Evolutionary conservation across 2,888 invertebrate genomes (phyloP), one percentile per base, ranked within the genome.

Genomic region (Tetropium fuscum): DNA sequence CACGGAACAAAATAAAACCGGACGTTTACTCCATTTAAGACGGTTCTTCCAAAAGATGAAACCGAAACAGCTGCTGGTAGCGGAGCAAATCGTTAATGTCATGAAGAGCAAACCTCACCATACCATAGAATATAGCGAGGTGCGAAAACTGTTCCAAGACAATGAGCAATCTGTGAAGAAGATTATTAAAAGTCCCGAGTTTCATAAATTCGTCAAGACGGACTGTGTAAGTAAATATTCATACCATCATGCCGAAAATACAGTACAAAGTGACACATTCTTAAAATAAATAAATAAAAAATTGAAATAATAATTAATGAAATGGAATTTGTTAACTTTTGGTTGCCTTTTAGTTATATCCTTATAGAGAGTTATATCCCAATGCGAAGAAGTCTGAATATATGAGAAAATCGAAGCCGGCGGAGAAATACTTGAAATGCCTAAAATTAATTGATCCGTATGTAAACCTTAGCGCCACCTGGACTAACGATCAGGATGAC

Each of bases 31-130:
- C n/a, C 88, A 88, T 68, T 75, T 91, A 47, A 83, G 86, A 1
- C 82, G 88, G 44, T 93, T 91, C 77, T 88, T 84, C 73, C 81
- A 82, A 1, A 83, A 85, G 61, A 82, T 84, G 15, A 86, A 86
- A 71, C 83, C 86, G 6, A 85, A 85, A 69, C 80, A 84, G 36
- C 79, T 85, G 19, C 73, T 83, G 13, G 74, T 87, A 16, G 83
- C 86, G 0, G 85, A 87, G 68, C 80, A 83, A 63, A 82, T 89
- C 25, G 82, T 87, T 1, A 81, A 84, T 20, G 77, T 83, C 45
- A 74, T 90, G 32, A 85, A 86, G 62, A 80, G 80, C 1, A 84
- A 85, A 60, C 85, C 87, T 0, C 81, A 85, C 53, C 79, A 81
- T 62, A 80, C 83, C 30, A 84, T 87, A 18, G 84, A 86, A 15